phyloP scores from a whole-genome alignment of 2,888 invertebrate species.

The Pyrochroa serraticornis region DNA sequence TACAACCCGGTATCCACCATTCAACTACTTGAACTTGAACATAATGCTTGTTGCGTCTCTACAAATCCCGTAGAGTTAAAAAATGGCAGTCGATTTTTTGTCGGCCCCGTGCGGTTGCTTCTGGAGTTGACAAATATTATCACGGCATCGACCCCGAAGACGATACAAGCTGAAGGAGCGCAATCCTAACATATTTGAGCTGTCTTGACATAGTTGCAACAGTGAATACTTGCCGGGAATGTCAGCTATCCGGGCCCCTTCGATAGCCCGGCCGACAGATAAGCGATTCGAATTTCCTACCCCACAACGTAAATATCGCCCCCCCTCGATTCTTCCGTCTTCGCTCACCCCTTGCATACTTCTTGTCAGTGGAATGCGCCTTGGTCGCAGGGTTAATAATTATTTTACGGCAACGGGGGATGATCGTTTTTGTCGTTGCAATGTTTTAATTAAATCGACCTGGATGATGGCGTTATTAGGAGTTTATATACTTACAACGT shows the following conservation, averaged over 20 bases:
- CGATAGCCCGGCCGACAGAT: conserved; percentile 27
- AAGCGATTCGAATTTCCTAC: conserved; percentile 29
- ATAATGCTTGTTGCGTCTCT: too few species aligned
- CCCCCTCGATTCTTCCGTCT: conserved; percentile 15
- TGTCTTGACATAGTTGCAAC: conserved; percentile 52
- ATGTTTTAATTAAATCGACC: background rate
- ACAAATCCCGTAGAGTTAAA: too few species aligned
- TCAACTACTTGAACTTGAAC: too few species aligned
- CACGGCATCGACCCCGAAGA: conserved; percentile 8
- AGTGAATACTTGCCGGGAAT: conserved; percentile 31
- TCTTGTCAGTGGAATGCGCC: conserved; percentile 10
- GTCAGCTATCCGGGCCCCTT: conserved; percentile 29
- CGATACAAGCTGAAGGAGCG: conserved; percentile 40
- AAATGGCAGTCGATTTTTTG: too few species aligned
- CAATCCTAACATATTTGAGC: conserved; percentile 52
- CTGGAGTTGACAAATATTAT: conserved; percentile 21
- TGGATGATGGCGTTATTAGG: too few species aligned
- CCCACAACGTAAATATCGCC: conserved; percentile 15
- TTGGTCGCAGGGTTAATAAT: conserved; percentile 13
- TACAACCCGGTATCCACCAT: too few species aligned
- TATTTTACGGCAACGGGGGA: conserved; percentile 2
- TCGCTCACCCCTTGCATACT: conserved; percentile 14
- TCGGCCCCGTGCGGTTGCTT: too few species aligned
- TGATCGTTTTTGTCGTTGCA: too few species aligned
- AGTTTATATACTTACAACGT: conserved; percentile 74